Conservation (phyloP, 2,797 vertebrate genomes). For the Spatula clypeata region DNA sequence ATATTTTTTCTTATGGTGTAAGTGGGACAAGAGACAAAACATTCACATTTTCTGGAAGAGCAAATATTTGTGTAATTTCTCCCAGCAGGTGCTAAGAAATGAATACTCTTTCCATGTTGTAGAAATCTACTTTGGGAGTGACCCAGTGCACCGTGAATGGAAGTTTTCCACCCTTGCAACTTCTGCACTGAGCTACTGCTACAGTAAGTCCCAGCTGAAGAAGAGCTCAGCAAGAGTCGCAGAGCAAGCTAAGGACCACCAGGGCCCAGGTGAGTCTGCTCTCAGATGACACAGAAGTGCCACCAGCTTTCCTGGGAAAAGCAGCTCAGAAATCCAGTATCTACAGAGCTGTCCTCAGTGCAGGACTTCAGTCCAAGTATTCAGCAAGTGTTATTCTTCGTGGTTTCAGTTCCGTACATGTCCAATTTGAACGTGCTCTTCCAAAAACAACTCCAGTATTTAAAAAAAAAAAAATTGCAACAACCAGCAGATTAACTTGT, state of each 20-base stretch:
- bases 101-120: not conserved
- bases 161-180: not conserved
- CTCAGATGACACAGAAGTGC: not conserved
- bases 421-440: not conserved
- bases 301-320: not conserved
- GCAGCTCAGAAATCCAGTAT: not conserved
- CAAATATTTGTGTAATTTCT: not conserved
- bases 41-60: not conserved
- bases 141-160: not conserved
- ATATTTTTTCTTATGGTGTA: not conserved
- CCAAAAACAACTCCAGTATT: slow-evolving; percentile 5
- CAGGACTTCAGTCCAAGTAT: not conserved
- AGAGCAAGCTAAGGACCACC: not conserved
- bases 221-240: not conserved
- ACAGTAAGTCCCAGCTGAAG: not conserved
- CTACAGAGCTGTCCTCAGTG: not conserved
- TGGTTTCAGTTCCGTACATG: not conserved
- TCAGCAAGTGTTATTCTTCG: not conserved
- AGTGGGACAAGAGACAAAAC: not conserved
- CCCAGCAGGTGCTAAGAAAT: not conserved
- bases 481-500: slow-evolving; percentile 10
- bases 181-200: not conserved
- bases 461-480: not conserved
- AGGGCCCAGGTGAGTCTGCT: not conserved
- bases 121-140: not conserved